A percentile compares a stretch with the other conserved stretches of the same genome.
phyloP scores from a whole-genome alignment of 1,140 invertebrate genomes.

The Colletes latitarsis region DNA sequence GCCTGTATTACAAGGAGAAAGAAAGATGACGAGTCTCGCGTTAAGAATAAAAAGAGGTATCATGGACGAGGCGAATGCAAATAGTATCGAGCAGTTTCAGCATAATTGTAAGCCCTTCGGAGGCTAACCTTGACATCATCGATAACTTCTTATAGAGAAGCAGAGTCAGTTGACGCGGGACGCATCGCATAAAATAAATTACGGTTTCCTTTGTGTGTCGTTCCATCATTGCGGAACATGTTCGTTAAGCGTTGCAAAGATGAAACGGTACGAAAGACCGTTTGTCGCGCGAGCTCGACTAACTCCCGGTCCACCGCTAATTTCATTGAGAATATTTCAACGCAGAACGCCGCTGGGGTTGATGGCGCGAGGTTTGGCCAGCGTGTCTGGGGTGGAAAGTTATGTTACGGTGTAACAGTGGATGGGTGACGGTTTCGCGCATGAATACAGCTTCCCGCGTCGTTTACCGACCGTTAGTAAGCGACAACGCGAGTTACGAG shows the following conservation, averaged over 20 bases:
- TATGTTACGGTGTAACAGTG: constrained; percentile 38
- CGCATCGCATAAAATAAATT: too few species aligned
- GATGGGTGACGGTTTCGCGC: constrained; percentile 41
- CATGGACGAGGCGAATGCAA: too few species aligned
- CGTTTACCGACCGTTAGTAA: constrained; percentile 33
- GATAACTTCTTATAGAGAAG: too few species aligned
- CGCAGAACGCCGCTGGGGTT: background rate
- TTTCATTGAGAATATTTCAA: constrained; percentile 41
- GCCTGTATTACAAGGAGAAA: too few species aligned
- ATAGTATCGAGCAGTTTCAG: too few species aligned
- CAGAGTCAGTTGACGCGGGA: too few species aligned
- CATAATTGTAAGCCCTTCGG: too few species aligned
- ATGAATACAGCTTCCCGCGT: constrained; percentile 35
- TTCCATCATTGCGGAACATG: too few species aligned
- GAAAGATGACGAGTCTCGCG: too few species aligned
- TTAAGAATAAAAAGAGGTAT: too few species aligned
- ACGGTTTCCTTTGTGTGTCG: too few species aligned
- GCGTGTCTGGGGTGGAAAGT: constrained; percentile 50
- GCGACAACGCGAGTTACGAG: constrained; percentile 46
- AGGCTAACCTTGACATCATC: too few species aligned
- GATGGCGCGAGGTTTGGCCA: constrained; percentile 20
- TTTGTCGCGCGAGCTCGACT: constrained; percentile 44
- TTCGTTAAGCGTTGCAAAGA: background rate
- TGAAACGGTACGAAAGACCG: constrained; percentile 26
- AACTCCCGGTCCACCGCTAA: constrained; percentile 45